Conservation (phyloP, 2,797 vertebrate genomes). For the Kryptopterus vitreolus region DNA sequence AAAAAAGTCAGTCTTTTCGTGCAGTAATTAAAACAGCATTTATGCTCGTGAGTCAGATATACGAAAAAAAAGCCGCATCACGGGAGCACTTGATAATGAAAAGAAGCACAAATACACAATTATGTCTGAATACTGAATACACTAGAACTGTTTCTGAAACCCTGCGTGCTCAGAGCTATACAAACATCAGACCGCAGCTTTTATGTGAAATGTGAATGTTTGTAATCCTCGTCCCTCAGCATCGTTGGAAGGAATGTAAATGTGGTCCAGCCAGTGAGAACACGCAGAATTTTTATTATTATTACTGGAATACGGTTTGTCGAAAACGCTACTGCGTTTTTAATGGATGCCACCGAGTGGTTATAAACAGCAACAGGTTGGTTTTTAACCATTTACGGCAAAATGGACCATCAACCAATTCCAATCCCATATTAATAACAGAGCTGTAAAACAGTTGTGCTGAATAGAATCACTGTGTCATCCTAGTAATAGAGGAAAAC, state of each 20-base stretch:
- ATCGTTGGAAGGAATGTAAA: neutral
- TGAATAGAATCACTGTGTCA: neutral
- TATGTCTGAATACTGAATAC: neutral
- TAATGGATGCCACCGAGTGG: too few species aligned
- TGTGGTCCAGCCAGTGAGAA: neutral
- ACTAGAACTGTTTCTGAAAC: neutral
- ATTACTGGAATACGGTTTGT: too few species aligned
- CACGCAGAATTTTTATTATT: neutral
- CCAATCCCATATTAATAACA: neutral
- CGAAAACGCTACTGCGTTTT: too few species aligned
- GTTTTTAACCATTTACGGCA: neutral
- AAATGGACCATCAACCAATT: neutral
- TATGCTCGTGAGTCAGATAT: neutral
- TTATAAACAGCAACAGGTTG: too few species aligned
- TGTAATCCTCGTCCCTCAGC: neutral
- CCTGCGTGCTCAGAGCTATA: neutral
- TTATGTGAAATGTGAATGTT: neutral
- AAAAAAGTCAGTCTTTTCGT: neutral
- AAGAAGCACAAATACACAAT: slow-evolving; percentile 1
- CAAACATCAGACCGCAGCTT: slow-evolving; percentile 4
- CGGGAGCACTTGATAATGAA: neutral
- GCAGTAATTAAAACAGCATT: slow-evolving; percentile 19
- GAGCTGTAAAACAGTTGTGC: neutral
- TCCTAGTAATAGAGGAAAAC: neutral
- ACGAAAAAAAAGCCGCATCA: neutral